Conservation (phyloP, 2,888 invertebrate species). For the Sarcophaga carnaria region DNA sequence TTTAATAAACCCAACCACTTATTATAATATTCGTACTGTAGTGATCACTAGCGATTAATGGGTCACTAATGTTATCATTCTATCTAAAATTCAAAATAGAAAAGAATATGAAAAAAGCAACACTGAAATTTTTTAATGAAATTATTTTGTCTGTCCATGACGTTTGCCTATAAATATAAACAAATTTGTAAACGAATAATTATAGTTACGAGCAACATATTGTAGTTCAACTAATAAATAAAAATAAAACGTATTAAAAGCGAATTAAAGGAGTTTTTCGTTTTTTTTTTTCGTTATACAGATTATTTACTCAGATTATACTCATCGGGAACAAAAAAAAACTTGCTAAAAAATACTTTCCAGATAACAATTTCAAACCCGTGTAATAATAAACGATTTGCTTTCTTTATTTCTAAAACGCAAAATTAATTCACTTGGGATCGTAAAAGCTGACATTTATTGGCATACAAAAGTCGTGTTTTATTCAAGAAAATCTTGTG, state of each 20-base stretch:
- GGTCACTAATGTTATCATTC: conserved; percentile 13
- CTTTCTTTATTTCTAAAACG: no score
- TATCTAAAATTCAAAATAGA: background rate
- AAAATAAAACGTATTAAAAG: conserved; percentile 16
- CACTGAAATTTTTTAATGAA: background rate
- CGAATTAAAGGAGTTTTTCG: background rate
- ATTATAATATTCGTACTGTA: background rate
- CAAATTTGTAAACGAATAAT: no score
- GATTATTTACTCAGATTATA: background rate
- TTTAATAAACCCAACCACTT: background rate
- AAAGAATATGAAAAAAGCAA: background rate
- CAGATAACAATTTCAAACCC: no score
- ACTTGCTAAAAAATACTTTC: no score
- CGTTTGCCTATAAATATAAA: background rate
- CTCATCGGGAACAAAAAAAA: background rate
- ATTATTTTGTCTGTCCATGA: background rate
- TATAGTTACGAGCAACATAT: background rate
- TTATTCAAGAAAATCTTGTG: no score
- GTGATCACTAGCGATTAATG: background rate
- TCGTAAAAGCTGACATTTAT: no score
- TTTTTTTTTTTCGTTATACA: no score
- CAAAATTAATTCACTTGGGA: no score
- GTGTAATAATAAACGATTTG: no score
- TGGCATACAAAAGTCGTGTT: no score
- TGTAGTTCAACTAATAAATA: background rate